Evolutionary conservation across 2,888 invertebrate genomes (phyloP), one percentile per base, ranked within the genome.

Genomic region (Emmelina monodactyla): DNA sequence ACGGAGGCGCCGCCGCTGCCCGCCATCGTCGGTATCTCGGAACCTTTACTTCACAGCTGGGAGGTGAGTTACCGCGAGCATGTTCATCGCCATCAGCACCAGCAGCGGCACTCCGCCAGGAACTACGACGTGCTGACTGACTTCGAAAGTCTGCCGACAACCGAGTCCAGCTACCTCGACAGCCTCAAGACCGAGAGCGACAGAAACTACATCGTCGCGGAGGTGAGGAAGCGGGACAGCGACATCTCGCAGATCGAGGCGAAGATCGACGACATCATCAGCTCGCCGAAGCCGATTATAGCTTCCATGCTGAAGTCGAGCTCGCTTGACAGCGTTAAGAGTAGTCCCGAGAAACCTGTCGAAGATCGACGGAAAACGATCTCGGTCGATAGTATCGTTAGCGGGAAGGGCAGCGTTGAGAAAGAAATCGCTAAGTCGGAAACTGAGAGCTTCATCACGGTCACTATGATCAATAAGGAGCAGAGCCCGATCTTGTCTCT

Each of bases 291-390:
- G 50, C 80, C 81, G 40, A 62, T 80, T 39, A 71, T 78, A 47
- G 58, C 75, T 40, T 67, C 76, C 58, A 72, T 75, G 63, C 67
- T 76, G 58, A 80, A 80, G 50, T 75, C 79, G 50, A 81, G 62
- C 59, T 84, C 84, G 37, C 66, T 85, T 56, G 84, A 85, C 58
- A 84, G 84, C 49, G 71, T 85, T 46, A 83, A 83, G 49, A 80
- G 83, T 55, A 76, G 82, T 44, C 78, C 82, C 9, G 83, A 82
- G 43, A 78, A 69, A 44, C 58, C 62, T 28, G 55, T 59, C 14
- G 82, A 79, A 15, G 76, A 75, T 40, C 70, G 71, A 53, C 55
- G 76, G 25, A 82, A 82, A 50, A 80, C 82, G 1, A 69, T 78
- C 46, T 82, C 82, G 3, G 75, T 76, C 5, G 82, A 81, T 47